These are phyloP conservation scores for Acanthosepion esculentum DNA, from an alignment of 2,888 invertebrate genomes.

Conservation along the genomic window DNA sequence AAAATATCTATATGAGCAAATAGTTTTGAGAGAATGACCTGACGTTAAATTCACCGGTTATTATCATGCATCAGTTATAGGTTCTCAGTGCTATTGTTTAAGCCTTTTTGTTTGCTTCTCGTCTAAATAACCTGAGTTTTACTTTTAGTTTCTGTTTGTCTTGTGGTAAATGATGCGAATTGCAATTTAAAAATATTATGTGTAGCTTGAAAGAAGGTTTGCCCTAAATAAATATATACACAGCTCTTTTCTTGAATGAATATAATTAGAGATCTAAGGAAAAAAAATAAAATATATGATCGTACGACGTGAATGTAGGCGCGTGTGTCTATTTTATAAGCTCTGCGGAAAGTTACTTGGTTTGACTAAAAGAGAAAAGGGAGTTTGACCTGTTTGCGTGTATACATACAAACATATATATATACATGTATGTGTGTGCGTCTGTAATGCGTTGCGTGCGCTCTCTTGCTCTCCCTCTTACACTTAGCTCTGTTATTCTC, in stretches of 20 bases:
- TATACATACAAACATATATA: not conserved
- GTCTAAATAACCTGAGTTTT: too few species aligned
- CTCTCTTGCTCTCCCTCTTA: not conserved
- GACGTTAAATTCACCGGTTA: not conserved
- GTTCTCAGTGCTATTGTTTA: not conserved
- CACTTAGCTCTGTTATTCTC: not conserved
- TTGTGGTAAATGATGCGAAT: not conserved
- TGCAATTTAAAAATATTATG: not conserved
- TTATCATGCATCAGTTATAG: not conserved
- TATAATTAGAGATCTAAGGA: not conserved
- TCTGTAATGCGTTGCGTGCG: too few species aligned
- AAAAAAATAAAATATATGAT: not conserved
- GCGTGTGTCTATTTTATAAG: not conserved
- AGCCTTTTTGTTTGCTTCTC: too few species aligned
- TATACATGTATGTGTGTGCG: too few species aligned
- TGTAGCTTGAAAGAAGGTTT: not conserved
- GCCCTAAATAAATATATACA: not conserved
- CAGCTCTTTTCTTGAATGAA: not conserved
- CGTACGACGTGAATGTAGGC: not conserved
- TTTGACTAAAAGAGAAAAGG: not conserved
- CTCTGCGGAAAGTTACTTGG: not conserved
- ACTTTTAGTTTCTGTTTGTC: not conserved
- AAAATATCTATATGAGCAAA: not conserved
- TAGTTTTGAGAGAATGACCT: not conserved
- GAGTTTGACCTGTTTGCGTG: not conserved